phyloP scores from a whole-genome alignment of 2,113 vertebrate species.

The Potamarius usumacintae region DNA sequence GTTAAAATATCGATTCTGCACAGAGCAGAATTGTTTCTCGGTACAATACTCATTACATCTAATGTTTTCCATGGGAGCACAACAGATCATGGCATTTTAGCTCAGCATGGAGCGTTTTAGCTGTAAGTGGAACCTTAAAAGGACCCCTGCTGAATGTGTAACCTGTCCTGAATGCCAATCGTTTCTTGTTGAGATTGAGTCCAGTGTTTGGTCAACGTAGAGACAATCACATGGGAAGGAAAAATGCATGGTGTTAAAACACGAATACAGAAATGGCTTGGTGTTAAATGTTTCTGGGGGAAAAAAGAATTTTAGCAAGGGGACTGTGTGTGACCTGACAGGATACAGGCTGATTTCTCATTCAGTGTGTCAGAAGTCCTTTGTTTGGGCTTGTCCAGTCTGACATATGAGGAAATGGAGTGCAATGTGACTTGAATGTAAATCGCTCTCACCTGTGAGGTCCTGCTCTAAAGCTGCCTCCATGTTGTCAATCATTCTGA shows the following conservation, averaged over 20 bases:
- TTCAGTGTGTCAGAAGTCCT: slow-evolving; percentile 69
- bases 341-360: slow-evolving; percentile 58
- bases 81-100: slow-evolving; percentile 15
- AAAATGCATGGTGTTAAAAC: not conserved
- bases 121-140: not conserved
- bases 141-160: slow-evolving; percentile 4
- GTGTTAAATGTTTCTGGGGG: not conserved
- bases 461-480: slow-evolving; percentile 60
- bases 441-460: slow-evolving; percentile 58
- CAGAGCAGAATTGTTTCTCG: not conserved
- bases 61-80: slow-evolving; percentile 9
- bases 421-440: slow-evolving; percentile 65
- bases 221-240: not conserved
- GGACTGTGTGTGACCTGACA: not conserved
- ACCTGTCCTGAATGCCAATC: slow-evolving; percentile 30
- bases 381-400: slow-evolving; percentile 68
- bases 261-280: not conserved
- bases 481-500: slow-evolving; percentile 51
- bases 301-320: not conserved
- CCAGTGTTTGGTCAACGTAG: not conserved
- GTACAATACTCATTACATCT: not conserved
- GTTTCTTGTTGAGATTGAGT: slow-evolving; percentile 15
- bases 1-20: not conserved
- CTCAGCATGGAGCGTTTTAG: slow-evolving; percentile 21
- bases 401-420: slow-evolving; percentile 72